Evolutionary conservation across 2,888 invertebrate genomes (phyloP).

Genomic region (Eremobia ochroleuca): DNA sequence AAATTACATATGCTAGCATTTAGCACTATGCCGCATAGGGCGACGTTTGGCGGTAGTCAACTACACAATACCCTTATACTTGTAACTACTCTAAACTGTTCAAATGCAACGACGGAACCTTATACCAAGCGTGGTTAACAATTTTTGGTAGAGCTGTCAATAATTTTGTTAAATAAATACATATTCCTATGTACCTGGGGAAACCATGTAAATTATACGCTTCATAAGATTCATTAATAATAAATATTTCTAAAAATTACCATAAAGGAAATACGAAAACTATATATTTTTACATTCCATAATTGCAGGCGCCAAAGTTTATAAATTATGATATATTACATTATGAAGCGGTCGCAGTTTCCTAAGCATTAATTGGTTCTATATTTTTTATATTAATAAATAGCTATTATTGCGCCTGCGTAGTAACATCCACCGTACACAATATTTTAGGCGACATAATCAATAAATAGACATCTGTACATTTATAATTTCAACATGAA

Average conservation of each 20-base stretch:
- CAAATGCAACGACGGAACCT: conserved; percentile 69
- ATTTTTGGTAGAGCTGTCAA: conserved; percentile 76
- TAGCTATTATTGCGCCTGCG: conserved; percentile 56
- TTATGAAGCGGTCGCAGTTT: conserved; percentile 49
- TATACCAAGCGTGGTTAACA: conserved; percentile 67
- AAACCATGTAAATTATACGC: conserved; percentile 39
- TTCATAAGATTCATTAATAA: conserved; percentile 41
- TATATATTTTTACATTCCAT: conserved; percentile 14
- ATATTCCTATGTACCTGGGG: conserved; percentile 55
- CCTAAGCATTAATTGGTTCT: conserved; percentile 58
- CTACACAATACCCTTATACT: conserved; percentile 60
- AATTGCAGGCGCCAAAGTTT: conserved; percentile 35
- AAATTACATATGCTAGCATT: conserved; percentile 31
- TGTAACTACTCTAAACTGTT: conserved; percentile 62
- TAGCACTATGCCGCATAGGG: conserved; percentile 46
- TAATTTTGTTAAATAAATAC: conserved; percentile 65
- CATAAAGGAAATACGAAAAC: conserved; percentile 28
- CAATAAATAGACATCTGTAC: conserved; percentile 36
- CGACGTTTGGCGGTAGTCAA: conserved; percentile 66
- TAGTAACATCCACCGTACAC: conserved; percentile 40
- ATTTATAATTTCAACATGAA: conserved; percentile 11
- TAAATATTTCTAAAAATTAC: conserved; percentile 41
- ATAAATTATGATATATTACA: conserved; percentile 25
- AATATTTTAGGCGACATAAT: conserved; percentile 30
- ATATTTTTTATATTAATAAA: conserved; percentile 25